Percentiles rank a stretch among this genome's conserved stretches.
phyloP scores from a whole-genome alignment of 2,113 vertebrate genomes.

The Narcine bancroftii region DNA sequence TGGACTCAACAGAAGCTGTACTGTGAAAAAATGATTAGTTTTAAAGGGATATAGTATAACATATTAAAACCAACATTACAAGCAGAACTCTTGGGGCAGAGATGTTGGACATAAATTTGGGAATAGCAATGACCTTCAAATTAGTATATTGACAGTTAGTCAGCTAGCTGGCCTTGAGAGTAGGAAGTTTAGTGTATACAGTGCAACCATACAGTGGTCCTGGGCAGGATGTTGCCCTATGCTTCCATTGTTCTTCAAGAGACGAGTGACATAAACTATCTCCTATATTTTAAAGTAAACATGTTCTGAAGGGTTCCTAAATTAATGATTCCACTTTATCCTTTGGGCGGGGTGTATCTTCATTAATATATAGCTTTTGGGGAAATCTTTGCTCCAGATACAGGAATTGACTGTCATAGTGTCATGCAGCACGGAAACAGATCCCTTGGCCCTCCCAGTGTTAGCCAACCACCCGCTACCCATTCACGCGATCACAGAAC shows the following conservation, averaged over 20 bases:
- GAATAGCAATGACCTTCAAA: background rate
- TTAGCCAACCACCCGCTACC: too few species aligned
- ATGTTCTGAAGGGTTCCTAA: background rate
- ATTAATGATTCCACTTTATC: background rate
- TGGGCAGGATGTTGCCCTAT: constrained; percentile 1
- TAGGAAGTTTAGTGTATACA: constrained; percentile 8
- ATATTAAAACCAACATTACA: background rate
- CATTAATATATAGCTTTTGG: background rate
- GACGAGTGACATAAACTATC: constrained; percentile 4
- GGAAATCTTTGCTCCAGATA: background rate
- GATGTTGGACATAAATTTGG: background rate
- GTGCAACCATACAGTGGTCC: background rate
- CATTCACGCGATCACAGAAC: too few species aligned
- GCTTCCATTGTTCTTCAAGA: background rate
- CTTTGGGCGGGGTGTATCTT: background rate
- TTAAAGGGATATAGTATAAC: background rate
- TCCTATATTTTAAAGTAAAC: constrained; percentile 22
- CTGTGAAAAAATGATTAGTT: background rate
- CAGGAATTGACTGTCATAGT: too few species aligned
- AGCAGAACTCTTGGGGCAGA: background rate
- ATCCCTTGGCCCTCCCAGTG: too few species aligned
- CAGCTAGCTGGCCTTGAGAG: constrained; percentile 14
- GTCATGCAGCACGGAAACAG: too few species aligned
- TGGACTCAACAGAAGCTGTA: background rate
- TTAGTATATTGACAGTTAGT: background rate